Conservation (phyloP, 2,113 vertebrate genomes). For the Cyanoliseus patagonus region DNA sequence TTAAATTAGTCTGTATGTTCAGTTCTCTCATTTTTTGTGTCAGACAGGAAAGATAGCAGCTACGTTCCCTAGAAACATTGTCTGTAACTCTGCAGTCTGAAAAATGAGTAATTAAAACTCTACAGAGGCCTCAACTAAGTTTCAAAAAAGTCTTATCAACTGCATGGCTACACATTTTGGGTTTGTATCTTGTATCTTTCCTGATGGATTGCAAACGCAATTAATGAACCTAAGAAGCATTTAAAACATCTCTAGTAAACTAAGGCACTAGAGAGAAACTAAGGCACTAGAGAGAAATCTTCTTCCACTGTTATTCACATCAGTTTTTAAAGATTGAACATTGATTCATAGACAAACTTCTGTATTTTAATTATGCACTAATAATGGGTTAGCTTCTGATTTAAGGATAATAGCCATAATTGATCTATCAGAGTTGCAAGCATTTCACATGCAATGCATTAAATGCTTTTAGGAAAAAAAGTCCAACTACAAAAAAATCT, state of each 20-base stretch:
- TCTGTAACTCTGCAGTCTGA: not conserved
- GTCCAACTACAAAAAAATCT: not conserved
- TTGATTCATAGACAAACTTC: not conserved
- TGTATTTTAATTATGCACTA: not conserved
- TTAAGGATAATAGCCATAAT: not conserved
- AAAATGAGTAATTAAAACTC: not conserved
- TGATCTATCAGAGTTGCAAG: not conserved
- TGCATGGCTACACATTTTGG: not conserved
- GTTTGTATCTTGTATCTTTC: not conserved
- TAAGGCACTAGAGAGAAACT: not conserved
- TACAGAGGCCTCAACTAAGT: not conserved
- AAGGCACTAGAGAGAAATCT: not conserved
- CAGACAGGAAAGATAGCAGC: not conserved
- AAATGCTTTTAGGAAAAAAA: not conserved
- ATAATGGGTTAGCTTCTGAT: conserved; percentile 5
- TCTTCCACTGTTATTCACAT: not conserved
- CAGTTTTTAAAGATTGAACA: not conserved
- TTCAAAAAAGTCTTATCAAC: not conserved
- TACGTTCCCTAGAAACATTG: not conserved
- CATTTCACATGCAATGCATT: not conserved
- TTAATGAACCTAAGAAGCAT: not conserved
- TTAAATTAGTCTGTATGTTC: not conserved
- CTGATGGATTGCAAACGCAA: not conserved
- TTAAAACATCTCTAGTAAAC: not conserved
- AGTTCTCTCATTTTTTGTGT: not conserved